Evolutionary conservation across 2,113 vertebrate species (phyloP), one percentile per base, ranked within the genome.

Genomic region (Peromyscus polionotus): DNA sequence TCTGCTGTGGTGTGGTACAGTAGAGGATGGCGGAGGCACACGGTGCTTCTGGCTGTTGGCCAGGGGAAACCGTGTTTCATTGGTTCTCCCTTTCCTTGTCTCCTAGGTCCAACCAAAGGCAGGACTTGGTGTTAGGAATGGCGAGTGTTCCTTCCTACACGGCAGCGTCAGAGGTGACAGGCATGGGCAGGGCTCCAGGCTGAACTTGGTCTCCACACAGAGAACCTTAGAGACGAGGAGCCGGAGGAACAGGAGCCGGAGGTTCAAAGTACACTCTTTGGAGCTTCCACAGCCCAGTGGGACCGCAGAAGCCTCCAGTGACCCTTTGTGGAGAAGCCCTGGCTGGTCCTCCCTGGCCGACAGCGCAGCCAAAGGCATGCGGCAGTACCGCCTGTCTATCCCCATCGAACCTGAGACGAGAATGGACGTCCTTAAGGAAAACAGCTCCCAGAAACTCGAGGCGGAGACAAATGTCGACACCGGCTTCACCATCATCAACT

Each of bases 391-490:
- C 73, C 67, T 94, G 0, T 94, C 97, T 0, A 61, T 61, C 1
- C 0, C 10, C 5, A 72, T 96, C 0, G 97, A 20, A 51, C 65
- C 4, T 2, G 94, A 54, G 77, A 70, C 93, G 31, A 85, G 93
- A 79, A 96, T 33, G 97, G 86, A 83, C 96, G 16, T 88, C 96
- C 48, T 93, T 31, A 5, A 95, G 20, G 91, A 97, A 19, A 94
- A 91, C 24, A 70, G 89, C 2, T 90, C 96, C 5, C 48, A 48
- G 59, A 95, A 94, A 0, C 98, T 98, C 28, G 98, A 98, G 31
- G 85, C 98, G 0, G 99, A 99, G 97, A 99, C 98, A 0, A 97
- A 99, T 5, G 99, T 99, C 1, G 99, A 99, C 98, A 99, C 99
- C 0, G 99, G 99, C 26, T 97, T 97, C 1, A 77, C 98, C 0